These are phyloP conservation scores for Melanotus villosus DNA, from an alignment of 2,888 invertebrate genomes.

Conservation along the genomic window DNA sequence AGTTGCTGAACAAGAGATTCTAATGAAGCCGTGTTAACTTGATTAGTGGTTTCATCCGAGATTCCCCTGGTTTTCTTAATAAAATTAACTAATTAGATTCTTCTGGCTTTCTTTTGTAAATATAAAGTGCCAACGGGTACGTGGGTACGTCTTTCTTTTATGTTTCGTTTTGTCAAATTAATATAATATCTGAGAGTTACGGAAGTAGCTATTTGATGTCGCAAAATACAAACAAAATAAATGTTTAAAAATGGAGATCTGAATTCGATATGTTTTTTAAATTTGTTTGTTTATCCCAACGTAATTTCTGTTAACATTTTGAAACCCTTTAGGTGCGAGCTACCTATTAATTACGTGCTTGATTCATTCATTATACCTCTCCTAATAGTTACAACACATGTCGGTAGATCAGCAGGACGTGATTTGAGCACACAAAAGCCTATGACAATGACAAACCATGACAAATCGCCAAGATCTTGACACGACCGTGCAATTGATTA, in stretches of 20 bases:
- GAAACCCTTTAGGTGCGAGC: neutral
- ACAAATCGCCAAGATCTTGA: constrained; percentile 51
- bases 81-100: constrained; percentile 20
- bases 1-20: constrained; percentile 40
- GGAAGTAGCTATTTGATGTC: too few relatives aligned
- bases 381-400: constrained; percentile 18
- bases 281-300: too few relatives aligned
- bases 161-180: too few relatives aligned
- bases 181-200: too few relatives aligned
- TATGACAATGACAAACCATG: constrained; percentile 52
- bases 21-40: constrained; percentile 41
- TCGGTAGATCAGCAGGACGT: constrained; percentile 9
- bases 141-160: too few relatives aligned
- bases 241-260: too few relatives aligned
- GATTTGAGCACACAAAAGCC: constrained; percentile 24
- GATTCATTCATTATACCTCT: constrained; percentile 8
- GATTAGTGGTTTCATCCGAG: constrained; percentile 29
- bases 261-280: too few relatives aligned
- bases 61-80: constrained; percentile 24
- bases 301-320: too few relatives aligned
- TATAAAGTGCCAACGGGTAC: neutral
- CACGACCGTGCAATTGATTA: constrained; percentile 45
- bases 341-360: constrained; percentile 5
- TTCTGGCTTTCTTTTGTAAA: neutral
- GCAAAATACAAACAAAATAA: too few relatives aligned